Evolutionary conservation across 2,113 vertebrate genomes (phyloP).

Genomic region (Microtus pennsylvanicus): DNA sequence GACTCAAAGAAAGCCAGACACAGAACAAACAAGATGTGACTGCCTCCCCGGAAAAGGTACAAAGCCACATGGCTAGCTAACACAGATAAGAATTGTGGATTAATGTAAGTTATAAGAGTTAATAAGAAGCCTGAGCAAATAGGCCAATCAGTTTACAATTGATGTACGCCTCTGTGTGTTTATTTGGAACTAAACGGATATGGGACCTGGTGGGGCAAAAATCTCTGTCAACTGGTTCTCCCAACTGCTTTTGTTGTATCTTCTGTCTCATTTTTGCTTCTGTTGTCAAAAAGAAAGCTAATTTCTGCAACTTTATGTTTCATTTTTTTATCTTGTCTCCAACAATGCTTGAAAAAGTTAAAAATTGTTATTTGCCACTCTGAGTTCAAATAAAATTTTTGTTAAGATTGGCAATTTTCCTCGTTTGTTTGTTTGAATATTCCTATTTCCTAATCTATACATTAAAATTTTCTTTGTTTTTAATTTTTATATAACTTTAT

Average conservation of each 20-base stretch:
- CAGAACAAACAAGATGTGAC: too few relatives aligned
- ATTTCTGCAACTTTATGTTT: background rate
- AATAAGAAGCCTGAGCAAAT: too few relatives aligned
- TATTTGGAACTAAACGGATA: too few relatives aligned
- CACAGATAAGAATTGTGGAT: too few relatives aligned
- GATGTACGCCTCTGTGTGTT: too few relatives aligned
- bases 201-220: too few relatives aligned
- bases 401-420: background rate
- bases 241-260: background rate
- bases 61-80: too few relatives aligned
- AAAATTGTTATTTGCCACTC: background rate
- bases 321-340: background rate
- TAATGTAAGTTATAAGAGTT: too few relatives aligned
- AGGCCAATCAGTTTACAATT: too few relatives aligned
- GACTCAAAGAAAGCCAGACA: too few relatives aligned
- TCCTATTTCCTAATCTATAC: background rate
- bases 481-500: background rate
- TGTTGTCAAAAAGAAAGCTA: background rate
- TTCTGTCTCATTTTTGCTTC: background rate
- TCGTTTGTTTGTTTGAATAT: background rate
- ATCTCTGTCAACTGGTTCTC: background rate
- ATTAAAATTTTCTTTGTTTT: background rate
- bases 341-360: background rate
- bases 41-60: too few relatives aligned
- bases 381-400: slow-evolving; percentile 27